These are phyloP conservation scores for Sussaba pulchella DNA, from an alignment of 2,888 invertebrate genomes.

Conservation along the genomic window DNA sequence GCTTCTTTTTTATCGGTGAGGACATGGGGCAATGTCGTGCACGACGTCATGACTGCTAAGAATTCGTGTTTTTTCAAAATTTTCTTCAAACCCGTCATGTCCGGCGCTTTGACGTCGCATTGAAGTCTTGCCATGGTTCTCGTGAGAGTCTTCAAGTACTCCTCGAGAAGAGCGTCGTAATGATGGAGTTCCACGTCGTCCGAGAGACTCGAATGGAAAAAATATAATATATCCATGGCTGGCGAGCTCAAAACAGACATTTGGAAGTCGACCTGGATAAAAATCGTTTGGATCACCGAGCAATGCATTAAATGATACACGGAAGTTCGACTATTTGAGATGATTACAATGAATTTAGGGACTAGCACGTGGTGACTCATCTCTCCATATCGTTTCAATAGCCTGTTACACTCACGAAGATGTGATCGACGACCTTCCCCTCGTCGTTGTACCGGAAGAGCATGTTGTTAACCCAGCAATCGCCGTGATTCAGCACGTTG, in stretches of 20 bases:
- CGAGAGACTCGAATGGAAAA: slow-evolving; percentile 82
- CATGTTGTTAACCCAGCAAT: slow-evolving; percentile 82
- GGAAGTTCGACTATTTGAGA: slow-evolving; percentile 78
- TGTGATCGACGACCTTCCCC: slow-evolving; percentile 73
- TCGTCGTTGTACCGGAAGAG: slow-evolving; percentile 78
- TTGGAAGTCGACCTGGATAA: slow-evolving; percentile 85
- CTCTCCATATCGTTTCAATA: slow-evolving; percentile 5
- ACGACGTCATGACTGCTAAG: slow-evolving; percentile 71
- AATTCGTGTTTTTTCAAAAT: slow-evolving; percentile 66
- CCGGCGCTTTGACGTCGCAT: slow-evolving; percentile 75
- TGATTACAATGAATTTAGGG: slow-evolving; percentile 66
- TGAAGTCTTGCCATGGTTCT: slow-evolving; percentile 73
- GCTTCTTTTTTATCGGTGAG: slow-evolving; percentile 72
- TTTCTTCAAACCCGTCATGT: slow-evolving; percentile 69
- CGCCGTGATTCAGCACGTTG: slow-evolving; percentile 81
- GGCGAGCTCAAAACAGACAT: slow-evolving; percentile 83
- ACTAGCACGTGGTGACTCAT: slow-evolving; percentile 1
- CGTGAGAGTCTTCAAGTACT: slow-evolving; percentile 72
- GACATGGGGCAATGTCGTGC: slow-evolving; percentile 74
- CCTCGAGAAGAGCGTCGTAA: slow-evolving; percentile 70
- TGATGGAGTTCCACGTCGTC: slow-evolving; percentile 69
- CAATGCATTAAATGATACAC: slow-evolving; percentile 80
- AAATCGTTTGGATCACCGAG: neutral
- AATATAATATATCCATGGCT: slow-evolving; percentile 84
- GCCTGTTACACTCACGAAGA: slow-evolving; percentile 75